Evolutionary conservation across 2,888 invertebrate genomes (phyloP).

Genomic region (Idaea straminata): DNA sequence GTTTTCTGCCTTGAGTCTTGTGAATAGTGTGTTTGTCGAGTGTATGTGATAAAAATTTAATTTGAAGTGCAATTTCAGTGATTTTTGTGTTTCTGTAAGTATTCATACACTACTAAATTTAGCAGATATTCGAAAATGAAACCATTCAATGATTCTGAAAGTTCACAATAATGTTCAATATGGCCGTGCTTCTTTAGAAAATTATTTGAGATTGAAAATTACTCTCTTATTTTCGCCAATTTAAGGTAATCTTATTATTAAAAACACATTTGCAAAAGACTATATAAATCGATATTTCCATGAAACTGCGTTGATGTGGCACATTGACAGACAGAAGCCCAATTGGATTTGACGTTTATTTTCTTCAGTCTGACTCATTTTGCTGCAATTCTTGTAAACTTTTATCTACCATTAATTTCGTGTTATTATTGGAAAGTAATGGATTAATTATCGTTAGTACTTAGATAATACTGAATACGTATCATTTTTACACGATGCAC

Average conservation of each 20-base stretch:
- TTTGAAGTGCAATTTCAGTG: slow-evolving; percentile 62
- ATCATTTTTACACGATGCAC: not conserved
- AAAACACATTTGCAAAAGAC: not conserved
- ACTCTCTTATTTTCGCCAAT: not conserved
- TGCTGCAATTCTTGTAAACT: slow-evolving; percentile 35
- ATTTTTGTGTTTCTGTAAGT: slow-evolving; percentile 68
- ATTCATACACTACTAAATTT: slow-evolving; percentile 28
- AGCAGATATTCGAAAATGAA: slow-evolving; percentile 1
- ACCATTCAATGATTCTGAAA: slow-evolving; percentile 16
- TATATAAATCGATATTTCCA: not conserved
- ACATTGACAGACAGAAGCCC: slow-evolving; percentile 71
- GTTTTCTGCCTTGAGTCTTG: slow-evolving; percentile 77
- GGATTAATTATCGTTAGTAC: not conserved
- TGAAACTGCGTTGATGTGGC: slow-evolving; percentile 66
- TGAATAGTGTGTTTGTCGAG: slow-evolving; percentile 68
- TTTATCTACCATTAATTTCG: not conserved
- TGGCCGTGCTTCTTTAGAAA: slow-evolving; percentile 69
- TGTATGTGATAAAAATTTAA: slow-evolving; percentile 65
- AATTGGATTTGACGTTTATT: slow-evolving; percentile 68
- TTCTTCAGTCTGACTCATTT: slow-evolving; percentile 64
- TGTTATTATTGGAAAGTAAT: not conserved
- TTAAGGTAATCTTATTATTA: not conserved
- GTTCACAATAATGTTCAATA: slow-evolving; percentile 66
- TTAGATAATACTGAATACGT: not conserved
- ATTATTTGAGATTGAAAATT: slow-evolving; percentile 26